These are phyloP conservation scores for Myocastor coypus DNA, from an alignment of 2,113 vertebrate genomes.

Conservation along the genomic window DNA sequence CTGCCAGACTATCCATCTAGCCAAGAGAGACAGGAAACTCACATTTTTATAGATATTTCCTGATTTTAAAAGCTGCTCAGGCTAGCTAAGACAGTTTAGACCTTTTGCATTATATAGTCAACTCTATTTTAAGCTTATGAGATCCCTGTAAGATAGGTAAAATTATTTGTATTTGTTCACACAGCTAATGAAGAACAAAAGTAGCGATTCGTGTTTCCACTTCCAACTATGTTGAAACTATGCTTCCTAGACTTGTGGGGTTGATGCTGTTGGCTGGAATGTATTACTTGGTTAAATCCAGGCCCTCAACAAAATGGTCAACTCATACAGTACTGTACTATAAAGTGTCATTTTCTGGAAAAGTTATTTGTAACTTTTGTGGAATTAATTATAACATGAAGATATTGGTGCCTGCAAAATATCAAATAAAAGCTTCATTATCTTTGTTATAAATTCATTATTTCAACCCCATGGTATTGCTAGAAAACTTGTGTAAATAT, in stretches of 20 bases:
- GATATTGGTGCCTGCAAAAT: background rate
- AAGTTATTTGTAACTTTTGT: background rate
- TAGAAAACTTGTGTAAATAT: background rate
- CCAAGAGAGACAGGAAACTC: constrained; percentile 49
- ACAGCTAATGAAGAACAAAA: background rate
- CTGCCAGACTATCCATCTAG: constrained; percentile 55
- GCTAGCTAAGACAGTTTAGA: constrained; percentile 14
- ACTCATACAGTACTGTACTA: background rate
- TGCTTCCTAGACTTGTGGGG: too few relatives aligned
- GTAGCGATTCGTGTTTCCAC: background rate
- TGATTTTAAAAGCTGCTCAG: constrained; percentile 60
- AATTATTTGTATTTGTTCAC: background rate
- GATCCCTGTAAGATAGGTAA: background rate
- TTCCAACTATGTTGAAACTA: background rate
- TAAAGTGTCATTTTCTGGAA: background rate
- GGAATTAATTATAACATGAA: constrained; percentile 3
- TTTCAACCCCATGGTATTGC: background rate
- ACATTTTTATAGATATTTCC: constrained; percentile 70
- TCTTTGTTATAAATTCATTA: constrained; percentile 36
- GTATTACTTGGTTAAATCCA: background rate
- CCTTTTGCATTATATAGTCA: background rate
- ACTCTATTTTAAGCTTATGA: background rate
- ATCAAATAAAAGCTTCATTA: constrained; percentile 49
- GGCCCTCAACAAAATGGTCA: background rate
- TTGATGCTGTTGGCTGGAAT: background rate